Evolutionary conservation across 1,140 invertebrate species (phyloP).

Genomic region (Akabosia matsudoensis): DNA sequence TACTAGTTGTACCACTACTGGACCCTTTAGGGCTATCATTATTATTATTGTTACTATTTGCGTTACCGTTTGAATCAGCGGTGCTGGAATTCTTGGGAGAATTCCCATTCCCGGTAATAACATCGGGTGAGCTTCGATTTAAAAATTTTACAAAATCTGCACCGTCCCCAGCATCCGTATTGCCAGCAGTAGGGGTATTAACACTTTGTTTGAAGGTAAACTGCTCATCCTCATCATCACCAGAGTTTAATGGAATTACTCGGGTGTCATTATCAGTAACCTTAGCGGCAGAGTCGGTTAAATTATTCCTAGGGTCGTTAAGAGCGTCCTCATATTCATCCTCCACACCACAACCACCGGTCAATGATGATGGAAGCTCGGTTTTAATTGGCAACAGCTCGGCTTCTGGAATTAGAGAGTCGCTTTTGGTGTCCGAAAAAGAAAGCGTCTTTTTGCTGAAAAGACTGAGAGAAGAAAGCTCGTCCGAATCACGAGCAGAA

Average conservation of each 20-base stretch:
- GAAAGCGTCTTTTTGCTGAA: not conserved
- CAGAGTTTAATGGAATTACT: not conserved
- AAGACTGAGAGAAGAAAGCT: constrained; percentile 14
- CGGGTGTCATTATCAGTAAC: not conserved
- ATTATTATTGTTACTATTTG: constrained; percentile 16
- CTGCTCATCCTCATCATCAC: not conserved
- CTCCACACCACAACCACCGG: not conserved
- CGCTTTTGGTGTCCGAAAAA: not conserved
- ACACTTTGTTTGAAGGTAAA: not conserved
- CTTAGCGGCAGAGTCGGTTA: not conserved
- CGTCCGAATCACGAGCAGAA: constrained; percentile 4
- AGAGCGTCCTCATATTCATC: constrained; percentile 17
- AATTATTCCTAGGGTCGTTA: not conserved
- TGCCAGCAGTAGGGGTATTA: not conserved
- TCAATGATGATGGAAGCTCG: constrained; percentile 23
- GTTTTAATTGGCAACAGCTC: constrained; percentile 42
- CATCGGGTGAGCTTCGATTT: constrained; percentile 10
- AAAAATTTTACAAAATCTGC: constrained; percentile 3
- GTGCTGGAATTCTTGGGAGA: not conserved
- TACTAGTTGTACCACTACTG: not conserved
- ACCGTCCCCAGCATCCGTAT: not conserved
- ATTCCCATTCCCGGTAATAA: constrained; percentile 1
- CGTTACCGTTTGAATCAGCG: not conserved
- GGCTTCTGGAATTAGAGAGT: not conserved
- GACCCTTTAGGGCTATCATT: constrained; percentile 13